A percentile compares a stretch with the other conserved stretches of the same genome.
phyloP scores from a whole-genome alignment of 2,113 vertebrate species.

The Pachypanchax playfairii region DNA sequence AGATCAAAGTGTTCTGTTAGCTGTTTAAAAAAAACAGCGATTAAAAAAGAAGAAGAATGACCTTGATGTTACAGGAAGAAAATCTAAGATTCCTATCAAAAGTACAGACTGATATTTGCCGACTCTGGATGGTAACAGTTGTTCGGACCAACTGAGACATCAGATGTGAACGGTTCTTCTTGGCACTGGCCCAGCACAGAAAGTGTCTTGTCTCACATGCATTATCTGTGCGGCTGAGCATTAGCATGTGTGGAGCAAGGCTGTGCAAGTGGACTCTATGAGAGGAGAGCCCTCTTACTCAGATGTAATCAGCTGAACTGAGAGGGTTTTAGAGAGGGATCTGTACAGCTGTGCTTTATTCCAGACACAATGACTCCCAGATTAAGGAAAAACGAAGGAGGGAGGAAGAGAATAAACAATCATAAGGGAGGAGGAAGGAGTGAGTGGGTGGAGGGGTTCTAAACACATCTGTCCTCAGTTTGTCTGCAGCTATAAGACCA shows the following conservation, averaged over 20 bases:
- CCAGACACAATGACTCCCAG: constrained; percentile 79
- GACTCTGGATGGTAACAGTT: constrained; percentile 17
- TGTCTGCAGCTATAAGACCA: constrained; percentile 70
- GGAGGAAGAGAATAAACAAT: constrained; percentile 35
- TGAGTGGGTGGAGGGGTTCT: constrained; percentile 28
- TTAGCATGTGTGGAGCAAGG: constrained; percentile 48
- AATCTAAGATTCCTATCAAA: background rate
- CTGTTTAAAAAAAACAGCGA: background rate
- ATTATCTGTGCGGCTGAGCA: constrained; percentile 43
- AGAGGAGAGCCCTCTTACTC: constrained; percentile 49
- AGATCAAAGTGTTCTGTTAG: background rate
- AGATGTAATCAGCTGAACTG: constrained; percentile 71
- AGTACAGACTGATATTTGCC: constrained; percentile 10
- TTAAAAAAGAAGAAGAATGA: background rate
- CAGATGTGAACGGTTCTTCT: constrained; percentile 62
- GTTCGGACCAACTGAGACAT: constrained; percentile 28
- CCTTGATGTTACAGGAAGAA: background rate
- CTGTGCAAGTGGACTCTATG: constrained; percentile 50
- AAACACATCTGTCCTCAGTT: constrained; percentile 79
- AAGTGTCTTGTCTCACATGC: constrained; percentile 50
- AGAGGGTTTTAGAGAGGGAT: constrained; percentile 71
- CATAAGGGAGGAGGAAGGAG: constrained; percentile 6
- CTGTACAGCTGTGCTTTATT: constrained; percentile 79
- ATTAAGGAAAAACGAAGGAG: constrained; percentile 69
- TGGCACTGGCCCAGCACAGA: constrained; percentile 43